Evolutionary conservation across 2,797 vertebrate species (phyloP), one percentile per base, ranked within the genome.

Genomic region (Hippoglossus hippoglossus): DNA sequence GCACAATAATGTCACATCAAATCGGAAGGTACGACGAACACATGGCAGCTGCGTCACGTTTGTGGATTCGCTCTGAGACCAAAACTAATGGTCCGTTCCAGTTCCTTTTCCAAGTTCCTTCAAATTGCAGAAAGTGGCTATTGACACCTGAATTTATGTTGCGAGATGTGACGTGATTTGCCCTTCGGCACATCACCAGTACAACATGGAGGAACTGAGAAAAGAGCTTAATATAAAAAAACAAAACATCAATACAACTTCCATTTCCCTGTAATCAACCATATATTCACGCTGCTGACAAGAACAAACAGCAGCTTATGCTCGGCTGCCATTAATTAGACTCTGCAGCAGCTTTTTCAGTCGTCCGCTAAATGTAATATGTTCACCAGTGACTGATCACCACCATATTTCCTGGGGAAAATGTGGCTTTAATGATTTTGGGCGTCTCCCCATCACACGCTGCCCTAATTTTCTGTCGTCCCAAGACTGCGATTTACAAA

Each of bases 281-380:
- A 19, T 22, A 49, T 54, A 36, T 21, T 63, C 31, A 58, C 36
- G 22, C 25, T 59, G 12, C 55, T 31, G 41, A 47, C 44, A 52
- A 31, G 25, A 21, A 59, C 52, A 63, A 53, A 59, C 34, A 44
- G 12, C 46, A 21, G 18, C 49, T 50, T 24, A 53, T 46, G 44
- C 34, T 49, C 7, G 41, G n/a, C 18, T 51, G 50, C 25, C 34
- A 12, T 19, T 59, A 41, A 64, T 77, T 54, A 59, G 47, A 41
- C 39, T n/a, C 31, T 55, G 31, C 24, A 34, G 50, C 12, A 57
- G 51, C 9, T 8, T n/a, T 28, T 51, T 19, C 34, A 55, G 28
- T 26, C 12, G 11, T 59, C 60, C 34, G 4, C 15, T 57, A 51
- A 65, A 51, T 69, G 18, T 74, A 26, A 61, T 50, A 36, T 24